Base-by-base conservation (phyloP, 2,797 vertebrate species). In the Pipistrellus kuhlii region DNA sequence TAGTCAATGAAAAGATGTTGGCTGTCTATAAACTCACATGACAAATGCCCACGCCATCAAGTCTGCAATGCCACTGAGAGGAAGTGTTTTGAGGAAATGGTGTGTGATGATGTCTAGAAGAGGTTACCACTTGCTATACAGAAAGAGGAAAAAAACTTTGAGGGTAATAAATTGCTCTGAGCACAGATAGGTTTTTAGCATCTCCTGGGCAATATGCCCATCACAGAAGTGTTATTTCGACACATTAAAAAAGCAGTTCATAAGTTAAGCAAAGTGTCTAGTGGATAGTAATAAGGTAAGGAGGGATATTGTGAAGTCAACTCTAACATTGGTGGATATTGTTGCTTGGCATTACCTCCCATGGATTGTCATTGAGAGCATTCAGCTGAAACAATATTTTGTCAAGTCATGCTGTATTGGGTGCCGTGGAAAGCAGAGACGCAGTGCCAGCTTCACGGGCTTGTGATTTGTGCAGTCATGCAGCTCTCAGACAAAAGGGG, bases 1-100 rank as follows among this genome's bases (percentile, higher is more conserved):
- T 96, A 94, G 94, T 94, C 93, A 96, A 41, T 96, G 95, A 90
- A 95, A 89, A 96, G 80, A 94, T 96, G 89, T 84, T 87, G 87
- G 93, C 25, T 88, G 88, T 88, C 93, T 96, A 57, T 88, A 90
- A 91, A 94, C 82, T 94, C 96, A 53, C 2, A 0, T 57, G 83
- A 94, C 90, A 95, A 88, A 91, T 90, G 71, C 90, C 95, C 93
- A 84, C 69, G 38, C 38, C 69, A 78, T 69, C 5, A 62, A 32
- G 77, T 78, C 87, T 93, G 92, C 81, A 91, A 9, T 92, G 86
- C 69, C 92, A 81, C 85, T 59, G 68, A 86, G 85, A 95, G 78
- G 18, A 78, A 69, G 7, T 64, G 51, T 76, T 68, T 12, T 73
- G 95, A 95, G 73, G 93, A 95, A 78, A 85, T 83, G 27, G 88